phyloP scores from a whole-genome alignment of 2,113 vertebrate species.

The Epinephelus cyanopodus region DNA sequence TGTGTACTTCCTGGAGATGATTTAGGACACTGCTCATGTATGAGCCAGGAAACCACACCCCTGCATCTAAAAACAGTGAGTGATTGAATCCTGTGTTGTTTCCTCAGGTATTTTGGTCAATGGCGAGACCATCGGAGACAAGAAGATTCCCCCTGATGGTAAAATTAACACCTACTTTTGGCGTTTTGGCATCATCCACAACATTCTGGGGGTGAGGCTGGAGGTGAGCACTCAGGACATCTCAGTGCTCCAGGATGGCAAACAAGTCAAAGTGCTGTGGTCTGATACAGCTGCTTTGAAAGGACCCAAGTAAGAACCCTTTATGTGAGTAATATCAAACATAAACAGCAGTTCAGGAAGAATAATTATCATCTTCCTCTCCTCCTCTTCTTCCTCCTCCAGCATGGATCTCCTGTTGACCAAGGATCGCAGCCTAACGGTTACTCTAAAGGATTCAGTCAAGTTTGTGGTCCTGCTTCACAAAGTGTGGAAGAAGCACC shows the following conservation, averaged over 20 bases:
- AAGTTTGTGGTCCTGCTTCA: conserved; percentile 94
- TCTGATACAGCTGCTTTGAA: conserved; percentile 83
- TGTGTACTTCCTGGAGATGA: too few relatives aligned
- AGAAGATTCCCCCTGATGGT: conserved; percentile 78
- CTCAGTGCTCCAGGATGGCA: conserved; percentile 81
- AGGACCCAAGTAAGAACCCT: conserved; percentile 83
- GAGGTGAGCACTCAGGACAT: conserved; percentile 89
- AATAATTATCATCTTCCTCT: not conserved
- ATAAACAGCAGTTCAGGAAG: not conserved
- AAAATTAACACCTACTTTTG: conserved; percentile 91
- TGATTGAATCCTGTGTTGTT: conserved; percentile 8
- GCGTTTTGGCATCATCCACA: conserved; percentile 89
- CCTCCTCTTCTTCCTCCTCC: conserved; percentile 30
- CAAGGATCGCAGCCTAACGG: conserved; percentile 86
- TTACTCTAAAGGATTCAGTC: conserved; percentile 87
- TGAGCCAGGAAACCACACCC: not conserved
- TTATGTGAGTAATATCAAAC: not conserved
- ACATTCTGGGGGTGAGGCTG: conserved; percentile 83
- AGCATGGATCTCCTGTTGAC: conserved; percentile 89
- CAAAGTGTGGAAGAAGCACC: conserved; percentile 91
- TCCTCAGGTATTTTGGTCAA: conserved; percentile 90
- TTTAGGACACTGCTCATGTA: not conserved
- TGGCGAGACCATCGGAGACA: conserved; percentile 93
- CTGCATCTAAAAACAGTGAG: not conserved
- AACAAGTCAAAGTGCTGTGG: conserved; percentile 86